Evolutionary conservation across 2,888 invertebrate species (phyloP).

Genomic region (Notodonta dromedarius): DNA sequence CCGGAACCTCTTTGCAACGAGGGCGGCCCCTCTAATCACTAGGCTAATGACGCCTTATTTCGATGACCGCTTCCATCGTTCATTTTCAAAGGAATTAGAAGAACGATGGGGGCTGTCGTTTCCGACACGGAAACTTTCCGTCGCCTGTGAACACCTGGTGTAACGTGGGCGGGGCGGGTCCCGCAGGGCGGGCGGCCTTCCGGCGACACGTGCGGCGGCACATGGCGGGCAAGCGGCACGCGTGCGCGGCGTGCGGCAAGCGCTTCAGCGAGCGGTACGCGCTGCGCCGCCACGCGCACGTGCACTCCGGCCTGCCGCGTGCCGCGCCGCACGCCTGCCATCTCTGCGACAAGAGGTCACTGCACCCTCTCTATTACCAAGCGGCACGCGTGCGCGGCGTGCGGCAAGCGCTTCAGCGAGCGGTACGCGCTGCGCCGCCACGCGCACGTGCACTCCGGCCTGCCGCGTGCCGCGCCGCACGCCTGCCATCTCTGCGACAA

Average conservation of each 20-base stretch:
- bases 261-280: slow-evolving; percentile 81
- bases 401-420: slow-evolving; percentile 81
- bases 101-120: no score
- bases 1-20: no score
- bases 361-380: slow-evolving; percentile 59
- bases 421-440: slow-evolving; percentile 80
- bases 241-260: slow-evolving; percentile 78
- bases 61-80: no score
- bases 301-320: slow-evolving; percentile 77
- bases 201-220: slow-evolving; percentile 82
- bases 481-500: slow-evolving; percentile 79
- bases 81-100: no score
- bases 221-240: slow-evolving; percentile 77
- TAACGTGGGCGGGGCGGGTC: no score
- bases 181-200: slow-evolving; percentile 56
- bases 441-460: slow-evolving; percentile 79
- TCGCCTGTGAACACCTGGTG: no score
- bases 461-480: slow-evolving; percentile 73
- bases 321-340: slow-evolving; percentile 78
- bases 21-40: no score
- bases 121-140: no score
- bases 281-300: slow-evolving; percentile 76
- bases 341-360: slow-evolving; percentile 77
- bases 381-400: slow-evolving; percentile 76
- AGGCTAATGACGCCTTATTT: no score